A percentile compares a stretch with the other conserved stretches of the same genome.
These are phyloP conservation scores for Coturnix japonica DNA, from an alignment of 2,113 vertebrate genomes.

Conservation along the genomic window DNA sequence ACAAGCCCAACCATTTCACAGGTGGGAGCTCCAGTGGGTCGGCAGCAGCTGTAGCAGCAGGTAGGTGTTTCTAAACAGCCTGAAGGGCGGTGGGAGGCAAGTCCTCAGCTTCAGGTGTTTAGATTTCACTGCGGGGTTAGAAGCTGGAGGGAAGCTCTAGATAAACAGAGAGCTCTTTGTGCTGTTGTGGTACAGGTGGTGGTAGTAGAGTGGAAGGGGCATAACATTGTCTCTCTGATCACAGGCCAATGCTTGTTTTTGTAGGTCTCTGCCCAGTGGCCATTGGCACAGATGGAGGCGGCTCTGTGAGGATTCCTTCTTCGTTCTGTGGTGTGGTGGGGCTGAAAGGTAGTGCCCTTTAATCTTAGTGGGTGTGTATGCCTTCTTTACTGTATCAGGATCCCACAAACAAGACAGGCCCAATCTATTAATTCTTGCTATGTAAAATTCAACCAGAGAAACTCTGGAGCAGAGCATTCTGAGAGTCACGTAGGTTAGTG, in stretches of 20 bases:
- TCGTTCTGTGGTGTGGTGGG: conserved; percentile 74
- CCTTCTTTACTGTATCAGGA: not conserved
- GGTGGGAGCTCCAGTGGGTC: conserved; percentile 76
- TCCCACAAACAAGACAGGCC: not conserved
- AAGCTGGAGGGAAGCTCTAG: not conserved
- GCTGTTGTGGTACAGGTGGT: not conserved
- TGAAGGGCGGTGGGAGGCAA: not conserved
- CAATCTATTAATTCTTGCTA: not conserved
- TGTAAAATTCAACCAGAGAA: not conserved
- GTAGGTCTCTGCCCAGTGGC: conserved; percentile 73
- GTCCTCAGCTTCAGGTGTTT: not conserved
- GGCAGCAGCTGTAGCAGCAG: conserved; percentile 73
- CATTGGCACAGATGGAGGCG: conserved; percentile 72
- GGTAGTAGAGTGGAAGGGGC: not conserved
- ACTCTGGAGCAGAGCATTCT: not conserved
- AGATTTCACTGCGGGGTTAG: not conserved
- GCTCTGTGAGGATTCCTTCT: conserved; percentile 74
- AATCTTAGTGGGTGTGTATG: not conserved
- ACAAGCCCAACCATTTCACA: conserved; percentile 66
- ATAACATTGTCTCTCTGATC: not conserved
- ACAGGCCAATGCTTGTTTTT: not conserved
- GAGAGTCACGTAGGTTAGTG: not conserved
- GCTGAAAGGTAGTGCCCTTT: conserved; percentile 70
- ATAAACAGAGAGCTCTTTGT: conserved; percentile 19
- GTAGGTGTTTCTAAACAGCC: conserved; percentile 25